A percentile compares a stretch with the other conserved stretches of the same genome.
phyloP scores from a whole-genome alignment of 2,888 invertebrate genomes.

The Phengaris arion region DNA sequence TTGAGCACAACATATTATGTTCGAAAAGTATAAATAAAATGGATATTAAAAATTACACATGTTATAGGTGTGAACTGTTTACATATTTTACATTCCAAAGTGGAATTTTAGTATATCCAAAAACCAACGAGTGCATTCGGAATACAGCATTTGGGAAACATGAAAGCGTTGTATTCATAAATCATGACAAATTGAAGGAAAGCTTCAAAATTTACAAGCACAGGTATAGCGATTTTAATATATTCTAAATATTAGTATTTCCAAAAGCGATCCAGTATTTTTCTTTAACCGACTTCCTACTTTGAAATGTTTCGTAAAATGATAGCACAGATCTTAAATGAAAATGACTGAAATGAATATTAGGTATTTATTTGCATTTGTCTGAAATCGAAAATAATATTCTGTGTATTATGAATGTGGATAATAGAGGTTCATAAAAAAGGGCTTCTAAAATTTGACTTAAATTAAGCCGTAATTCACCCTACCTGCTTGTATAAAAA shows the following conservation, averaged over 20 bases:
- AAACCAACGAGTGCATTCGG: not conserved
- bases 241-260: not conserved
- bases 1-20: not conserved
- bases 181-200: conserved; percentile 11
- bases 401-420: too few species aligned
- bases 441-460: too few species aligned
- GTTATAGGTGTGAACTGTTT: not conserved
- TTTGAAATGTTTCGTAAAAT: not conserved
- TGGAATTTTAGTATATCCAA: not conserved
- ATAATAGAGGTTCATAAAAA: too few species aligned
- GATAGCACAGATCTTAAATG: not conserved
- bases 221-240: not conserved
- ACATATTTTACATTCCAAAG: not conserved
- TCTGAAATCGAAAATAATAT: too few species aligned
- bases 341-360: too few species aligned
- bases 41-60: not conserved
- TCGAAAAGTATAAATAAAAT: not conserved
- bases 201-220: conserved; percentile 3
- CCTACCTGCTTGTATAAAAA: too few species aligned
- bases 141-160: conserved; percentile 2
- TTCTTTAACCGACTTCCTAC: not conserved
- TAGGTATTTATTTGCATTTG: too few species aligned
- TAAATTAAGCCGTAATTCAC: too few species aligned
- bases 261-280: not conserved
- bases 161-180: conserved; percentile 10